A percentile compares a stretch with the other conserved stretches of the same genome.
phyloP scores from a whole-genome alignment of 2,888 invertebrate genomes.

The Yponomeuta malinellus region DNA sequence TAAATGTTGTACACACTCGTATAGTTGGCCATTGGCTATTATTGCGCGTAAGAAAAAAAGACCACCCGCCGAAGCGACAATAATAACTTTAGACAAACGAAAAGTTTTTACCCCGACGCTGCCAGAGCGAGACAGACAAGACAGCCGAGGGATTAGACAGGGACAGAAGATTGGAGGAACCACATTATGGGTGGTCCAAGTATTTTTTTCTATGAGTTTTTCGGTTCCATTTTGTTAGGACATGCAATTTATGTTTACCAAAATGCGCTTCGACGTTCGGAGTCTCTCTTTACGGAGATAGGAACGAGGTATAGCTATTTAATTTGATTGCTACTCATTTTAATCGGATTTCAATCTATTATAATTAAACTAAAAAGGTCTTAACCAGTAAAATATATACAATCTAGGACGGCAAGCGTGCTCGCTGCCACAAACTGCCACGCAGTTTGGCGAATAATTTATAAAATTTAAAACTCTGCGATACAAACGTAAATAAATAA shows the following conservation, averaged over 20 bases:
- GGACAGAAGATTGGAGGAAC: slow-evolving; percentile 32
- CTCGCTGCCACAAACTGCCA: too few species aligned
- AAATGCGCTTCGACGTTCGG: slow-evolving; percentile 27
- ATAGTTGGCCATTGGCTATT: not conserved
- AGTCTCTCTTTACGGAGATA: not conserved
- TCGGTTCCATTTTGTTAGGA: slow-evolving; percentile 19
- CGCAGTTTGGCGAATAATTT: too few species aligned
- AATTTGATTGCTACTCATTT: not conserved
- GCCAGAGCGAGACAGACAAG: slow-evolving; percentile 26
- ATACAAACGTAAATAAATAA: too few species aligned
- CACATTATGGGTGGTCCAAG: slow-evolving; percentile 62
- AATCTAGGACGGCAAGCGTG: too few species aligned
- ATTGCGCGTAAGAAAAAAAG: slow-evolving; percentile 24
- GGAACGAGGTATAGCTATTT: not conserved
- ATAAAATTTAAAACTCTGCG: too few species aligned
- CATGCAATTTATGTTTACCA: slow-evolving; percentile 50
- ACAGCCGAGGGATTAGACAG: slow-evolving; percentile 30
- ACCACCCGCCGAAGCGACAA: slow-evolving; percentile 61
- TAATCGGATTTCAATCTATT: not conserved
- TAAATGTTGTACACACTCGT: not conserved
- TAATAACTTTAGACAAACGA: slow-evolving; percentile 55
- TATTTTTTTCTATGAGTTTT: slow-evolving; percentile 38
- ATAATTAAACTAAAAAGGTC: too few species aligned
- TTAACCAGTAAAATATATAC: too few species aligned
- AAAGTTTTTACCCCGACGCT: slow-evolving; percentile 35